Conservation (phyloP, 2,113 vertebrate genomes). For the Ammospiza nelsoni region DNA sequence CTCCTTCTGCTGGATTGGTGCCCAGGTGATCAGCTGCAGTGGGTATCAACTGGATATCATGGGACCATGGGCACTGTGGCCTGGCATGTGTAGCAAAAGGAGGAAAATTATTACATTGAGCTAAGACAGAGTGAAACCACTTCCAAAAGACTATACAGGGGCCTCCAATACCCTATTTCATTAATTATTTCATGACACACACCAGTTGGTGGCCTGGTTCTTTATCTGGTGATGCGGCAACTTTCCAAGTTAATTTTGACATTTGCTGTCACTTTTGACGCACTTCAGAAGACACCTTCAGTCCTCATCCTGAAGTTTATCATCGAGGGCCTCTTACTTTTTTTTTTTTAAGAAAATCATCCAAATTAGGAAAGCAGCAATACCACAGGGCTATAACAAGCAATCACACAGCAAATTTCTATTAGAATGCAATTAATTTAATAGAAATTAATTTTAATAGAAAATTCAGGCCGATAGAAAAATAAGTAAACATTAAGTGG, state of each 20-base stretch:
- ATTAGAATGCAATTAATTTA: neutral
- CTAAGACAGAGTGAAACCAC: neutral
- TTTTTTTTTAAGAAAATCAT: neutral
- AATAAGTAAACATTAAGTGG: neutral
- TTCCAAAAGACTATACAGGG: neutral
- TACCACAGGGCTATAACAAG: neutral
- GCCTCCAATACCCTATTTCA: neutral
- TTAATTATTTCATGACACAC: neutral
- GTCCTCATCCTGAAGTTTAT: neutral
- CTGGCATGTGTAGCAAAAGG: neutral
- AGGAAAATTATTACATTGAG: neutral
- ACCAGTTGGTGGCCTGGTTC: neutral
- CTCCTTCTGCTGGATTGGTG: neutral
- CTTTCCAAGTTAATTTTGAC: neutral
- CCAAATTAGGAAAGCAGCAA: neutral
- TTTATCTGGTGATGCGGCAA: neutral
- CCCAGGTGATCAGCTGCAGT: neutral
- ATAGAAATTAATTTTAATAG: neutral
- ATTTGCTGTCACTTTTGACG: neutral
- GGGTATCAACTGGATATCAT: too few species aligned
- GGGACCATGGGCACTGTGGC: neutral
- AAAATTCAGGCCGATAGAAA: neutral
- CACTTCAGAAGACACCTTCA: neutral
- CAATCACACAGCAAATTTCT: neutral
- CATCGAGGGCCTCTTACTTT: neutral